A percentile compares a stretch with the other conserved stretches of the same genome.
Conservation (phyloP, 37 sponge, comb jelly and placozoan species). For the Crambe crambe region DNA sequence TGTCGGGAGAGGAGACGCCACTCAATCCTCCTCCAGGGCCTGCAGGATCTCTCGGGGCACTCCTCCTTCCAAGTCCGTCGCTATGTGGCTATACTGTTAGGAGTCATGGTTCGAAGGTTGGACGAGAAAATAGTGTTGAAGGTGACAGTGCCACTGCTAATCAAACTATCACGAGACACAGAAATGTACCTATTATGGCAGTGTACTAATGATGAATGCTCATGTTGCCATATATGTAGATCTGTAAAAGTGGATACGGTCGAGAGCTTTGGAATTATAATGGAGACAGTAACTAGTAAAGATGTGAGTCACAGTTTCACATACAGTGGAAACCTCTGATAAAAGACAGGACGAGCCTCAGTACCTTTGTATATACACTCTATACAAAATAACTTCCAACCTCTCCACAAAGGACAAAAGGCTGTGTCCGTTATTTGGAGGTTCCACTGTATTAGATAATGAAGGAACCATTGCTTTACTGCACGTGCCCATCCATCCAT, state of each 20-base stretch:
- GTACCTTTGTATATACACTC: no score
- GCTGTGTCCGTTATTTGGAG: no score
- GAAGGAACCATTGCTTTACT: no score
- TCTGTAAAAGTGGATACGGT: conserved; percentile 67
- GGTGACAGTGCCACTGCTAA: conserved; percentile 62
- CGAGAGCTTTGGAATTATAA: conserved; percentile 68
- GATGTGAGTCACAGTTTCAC: conserved; percentile 61
- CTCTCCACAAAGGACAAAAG: no score
- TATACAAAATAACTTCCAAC: no score
- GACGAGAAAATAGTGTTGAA: conserved; percentile 58
- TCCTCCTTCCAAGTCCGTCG: conserved; percentile 67
- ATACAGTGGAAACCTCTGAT: no score
- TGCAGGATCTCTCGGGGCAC: conserved; percentile 60
- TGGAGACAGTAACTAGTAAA: conserved; percentile 66
- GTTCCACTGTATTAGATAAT: no score
- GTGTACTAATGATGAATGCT: background rate
- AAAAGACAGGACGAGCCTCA: no score
- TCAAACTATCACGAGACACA: conserved; percentile 64
- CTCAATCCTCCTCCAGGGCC: conserved; percentile 21
- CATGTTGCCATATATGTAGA: conserved; percentile 11
- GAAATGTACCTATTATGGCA: conserved; percentile 52
- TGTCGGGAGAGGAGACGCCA: conserved; percentile 47
- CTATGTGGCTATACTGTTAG: conserved; percentile 55
- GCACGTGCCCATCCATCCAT: background rate
- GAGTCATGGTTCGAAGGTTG: conserved; percentile 44